Evolutionary conservation across 2,888 invertebrate genomes (phyloP).

Genomic region (Trissolcus japonicus): DNA sequence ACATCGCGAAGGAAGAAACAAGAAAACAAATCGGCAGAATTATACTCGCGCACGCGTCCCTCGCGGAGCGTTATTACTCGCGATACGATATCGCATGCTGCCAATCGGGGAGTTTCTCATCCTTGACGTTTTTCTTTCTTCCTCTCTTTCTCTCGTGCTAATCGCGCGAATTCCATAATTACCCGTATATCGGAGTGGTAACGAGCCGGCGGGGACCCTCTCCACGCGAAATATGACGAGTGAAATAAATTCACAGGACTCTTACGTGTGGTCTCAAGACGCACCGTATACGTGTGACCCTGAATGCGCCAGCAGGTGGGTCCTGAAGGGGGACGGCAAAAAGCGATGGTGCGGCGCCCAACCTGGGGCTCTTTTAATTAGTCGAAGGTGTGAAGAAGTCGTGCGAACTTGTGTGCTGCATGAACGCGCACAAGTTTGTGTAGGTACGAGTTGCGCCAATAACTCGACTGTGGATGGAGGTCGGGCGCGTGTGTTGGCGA

Average conservation of each 20-base stretch:
- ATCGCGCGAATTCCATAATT: constrained; percentile 36
- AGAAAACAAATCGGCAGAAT: constrained; percentile 18
- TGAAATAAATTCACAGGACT: constrained; percentile 47
- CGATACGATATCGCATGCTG: constrained; percentile 31
- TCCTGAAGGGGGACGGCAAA: constrained; percentile 12
- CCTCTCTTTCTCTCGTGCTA: constrained; percentile 23
- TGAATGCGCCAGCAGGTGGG: neutral
- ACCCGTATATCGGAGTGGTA: constrained; percentile 37
- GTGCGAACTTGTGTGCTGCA: constrained; percentile 63
- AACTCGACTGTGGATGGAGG: constrained; percentile 23
- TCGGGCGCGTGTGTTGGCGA: constrained; percentile 42
- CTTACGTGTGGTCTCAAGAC: constrained; percentile 12
- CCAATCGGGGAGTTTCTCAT: constrained; percentile 19
- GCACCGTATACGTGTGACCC: neutral
- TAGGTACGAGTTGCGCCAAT: constrained; percentile 22
- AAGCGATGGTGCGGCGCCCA: constrained; percentile 25
- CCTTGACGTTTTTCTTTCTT: neutral
- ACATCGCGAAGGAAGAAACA: constrained; percentile 20
- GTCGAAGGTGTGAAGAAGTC: constrained; percentile 70
- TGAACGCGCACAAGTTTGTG: constrained; percentile 16
- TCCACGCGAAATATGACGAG: constrained; percentile 58
- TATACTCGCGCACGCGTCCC: constrained; percentile 37
- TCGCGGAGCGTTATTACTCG: constrained; percentile 28
- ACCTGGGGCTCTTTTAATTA: constrained; percentile 69
- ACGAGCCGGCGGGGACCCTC: constrained; percentile 45